Evolutionary conservation across 1,140 invertebrate species (phyloP).

Genomic region (Drosophila subobscura): DNA sequence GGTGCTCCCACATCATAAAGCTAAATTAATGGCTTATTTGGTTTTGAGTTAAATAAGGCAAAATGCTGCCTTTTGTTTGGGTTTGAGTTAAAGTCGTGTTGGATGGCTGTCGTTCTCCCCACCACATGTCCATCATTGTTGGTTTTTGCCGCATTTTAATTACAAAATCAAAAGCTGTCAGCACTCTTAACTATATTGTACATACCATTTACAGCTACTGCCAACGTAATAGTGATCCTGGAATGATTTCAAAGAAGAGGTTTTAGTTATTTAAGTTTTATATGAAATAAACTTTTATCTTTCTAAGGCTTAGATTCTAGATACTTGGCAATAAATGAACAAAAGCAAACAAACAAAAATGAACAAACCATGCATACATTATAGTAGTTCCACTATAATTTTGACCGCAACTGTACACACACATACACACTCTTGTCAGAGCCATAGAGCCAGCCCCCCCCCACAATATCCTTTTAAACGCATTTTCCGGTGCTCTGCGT

Average conservation of each 20-base stretch:
- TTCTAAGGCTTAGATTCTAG: no score
- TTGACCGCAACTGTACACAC: not conserved
- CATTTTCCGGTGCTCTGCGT: constrained; percentile 59
- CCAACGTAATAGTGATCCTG: no score
- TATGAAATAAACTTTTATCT: no score
- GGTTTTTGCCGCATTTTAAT: constrained; percentile 71
- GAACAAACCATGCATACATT: no score
- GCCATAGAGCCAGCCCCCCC: not conserved
- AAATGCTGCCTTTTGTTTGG: not conserved
- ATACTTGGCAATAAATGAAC: no score
- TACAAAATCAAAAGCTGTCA: constrained; percentile 78
- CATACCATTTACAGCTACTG: no score
- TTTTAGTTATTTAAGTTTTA: no score
- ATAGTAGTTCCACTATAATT: no score
- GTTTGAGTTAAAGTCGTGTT: not conserved
- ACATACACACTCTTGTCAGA: not conserved
- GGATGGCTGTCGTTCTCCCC: no score
- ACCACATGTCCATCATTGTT: constrained; percentile 22
- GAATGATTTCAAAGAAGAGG: no score
- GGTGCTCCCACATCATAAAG: constrained; percentile 31
- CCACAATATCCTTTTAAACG: constrained; percentile 47
- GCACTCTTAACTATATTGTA: constrained; percentile 10
- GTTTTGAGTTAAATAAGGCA: constrained; percentile 3
- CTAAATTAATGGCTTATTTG: constrained; percentile 30
- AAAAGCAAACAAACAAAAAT: no score